Base-by-base conservation (phyloP, 2,888 invertebrate species). In the Dromius quadrimaculatus region DNA sequence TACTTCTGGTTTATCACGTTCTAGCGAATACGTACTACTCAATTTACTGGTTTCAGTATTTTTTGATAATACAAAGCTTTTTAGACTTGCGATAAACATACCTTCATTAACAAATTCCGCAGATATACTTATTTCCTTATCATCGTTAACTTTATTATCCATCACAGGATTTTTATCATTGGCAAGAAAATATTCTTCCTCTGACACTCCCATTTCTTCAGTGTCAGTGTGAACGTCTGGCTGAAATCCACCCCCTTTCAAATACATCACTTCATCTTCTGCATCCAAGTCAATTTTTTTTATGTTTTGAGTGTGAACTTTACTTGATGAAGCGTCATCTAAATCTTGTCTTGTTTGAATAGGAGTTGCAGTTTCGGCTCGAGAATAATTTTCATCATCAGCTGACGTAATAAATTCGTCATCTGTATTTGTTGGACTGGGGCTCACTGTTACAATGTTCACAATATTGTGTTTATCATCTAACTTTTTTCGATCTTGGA, bases 171-270 rank as follows among this genome's bases (percentile, higher is more conserved):
- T 34, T 57, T 34, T 59, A 43, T 70, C 62, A 17, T 45, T 62
- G 4, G 47, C 62, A 8, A 41, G 23, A 28, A 36, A 62, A 23
- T 34, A 71, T 11, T 78, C 77, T 6, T 76, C 75, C n/a, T 76
- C 77, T n/a, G 76, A 76, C 5, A 80, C 71, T 50, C 83, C 84
- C 59, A 85, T 77, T 76, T 86, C 87, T 77, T 88, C 87, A 61
- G 84, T 78, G 77, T 88, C 88, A 2, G 88, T 87, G 59, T 82
- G 78, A 20, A 79, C 79, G 64, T 86, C 85, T 22, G 79, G 78
- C 13, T 75, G 76, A 65, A 80, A 82, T 54, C 80, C 79, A 72
- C 83, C 80, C 50, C 84, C 84, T 78, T 87, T 87, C 6, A 87
- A 79, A 76, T 86, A 85, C 75, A 83, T 77, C 68, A 82, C 82